Base-by-base conservation (phyloP, 2,113 vertebrate species). In the Saguinus midas region DNA sequence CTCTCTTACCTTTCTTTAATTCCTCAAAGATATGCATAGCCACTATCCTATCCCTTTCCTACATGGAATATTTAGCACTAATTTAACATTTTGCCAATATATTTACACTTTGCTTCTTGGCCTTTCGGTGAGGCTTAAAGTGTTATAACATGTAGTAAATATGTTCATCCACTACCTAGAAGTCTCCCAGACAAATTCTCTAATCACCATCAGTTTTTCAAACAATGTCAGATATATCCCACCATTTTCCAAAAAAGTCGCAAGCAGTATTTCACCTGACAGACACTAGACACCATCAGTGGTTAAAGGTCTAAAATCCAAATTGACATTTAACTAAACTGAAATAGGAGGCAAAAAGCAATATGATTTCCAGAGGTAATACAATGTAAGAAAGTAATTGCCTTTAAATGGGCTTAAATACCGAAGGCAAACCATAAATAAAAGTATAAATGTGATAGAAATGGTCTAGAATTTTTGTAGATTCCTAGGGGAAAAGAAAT, bases 21-120 rank as follows among this genome's bases (percentile, higher is more conserved):
- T 61, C 83, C 75, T 87, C 80, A 76, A 83, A 89, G 29, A 73
- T 12, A 78, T 9, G 70, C 2, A 35, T 40, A 84, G 52, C 27
- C 7, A 87, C 37, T 85, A 64, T 58, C 43, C 25, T 83, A 66
- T 40, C 11, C n/a, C 79, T 61, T 79, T 45, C 32, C 35, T 75
- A 16, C 66, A 45, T 20, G 16, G 37, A 58, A 6, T 88, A 88
- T n/a, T 73, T 43, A 76, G 14, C 25, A 82, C 7, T 66, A 85
- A 84, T 68, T 95, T 78, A 70, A 70, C 21, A 89, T 85, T 94
- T 95, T 81, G 58, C 23, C 50, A 66, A n/a, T 70, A 76, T 55
- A 45, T 89, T 90, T 43, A 43, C 35, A 86, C 11, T 90, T 73
- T 72, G 70, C 29, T 80, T 75, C 23, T 94, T 87, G 32, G 50